phyloP scores from a whole-genome alignment of 64 coral and sea anemone species.

The Porites lutea region DNA sequence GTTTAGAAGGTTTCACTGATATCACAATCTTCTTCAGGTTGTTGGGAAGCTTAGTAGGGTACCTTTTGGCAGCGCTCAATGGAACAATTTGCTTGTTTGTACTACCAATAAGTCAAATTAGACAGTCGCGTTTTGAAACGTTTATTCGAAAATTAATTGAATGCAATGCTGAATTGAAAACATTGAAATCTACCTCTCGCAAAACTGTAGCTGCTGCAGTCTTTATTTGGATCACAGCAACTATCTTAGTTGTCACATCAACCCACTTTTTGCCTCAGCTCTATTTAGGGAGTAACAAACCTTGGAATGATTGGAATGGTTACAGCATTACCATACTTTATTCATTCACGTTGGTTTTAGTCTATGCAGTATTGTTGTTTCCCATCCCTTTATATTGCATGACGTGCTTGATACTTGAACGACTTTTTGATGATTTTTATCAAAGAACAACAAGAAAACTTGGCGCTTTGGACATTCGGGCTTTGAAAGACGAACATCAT shows the following conservation, averaged over 20 bases:
- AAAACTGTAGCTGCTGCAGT: not conserved
- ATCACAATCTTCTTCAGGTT: not conserved
- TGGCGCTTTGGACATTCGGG: not conserved
- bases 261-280: not conserved
- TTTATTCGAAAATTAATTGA: constrained; percentile 2
- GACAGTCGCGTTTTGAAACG: not conserved
- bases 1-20: no score
- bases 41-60: not conserved
- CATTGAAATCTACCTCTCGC: not conserved
- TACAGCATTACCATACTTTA: not conserved
- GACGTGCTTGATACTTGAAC: not conserved
- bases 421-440: not conserved
- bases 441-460: not conserved
- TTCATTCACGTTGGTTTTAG: not conserved
- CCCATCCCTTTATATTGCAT: not conserved
- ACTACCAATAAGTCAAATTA: not conserved
- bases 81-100: not conserved
- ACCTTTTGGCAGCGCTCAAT: not conserved
- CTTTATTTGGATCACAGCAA: not conserved
- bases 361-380: not conserved
- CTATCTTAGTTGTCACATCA: not conserved
- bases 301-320: constrained; percentile 4
- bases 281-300: not conserved
- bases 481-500: not conserved
- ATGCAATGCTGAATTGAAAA: not conserved